Base-by-base conservation (phyloP, 1,140 invertebrate genomes). In the Diabrotica virgifera region DNA sequence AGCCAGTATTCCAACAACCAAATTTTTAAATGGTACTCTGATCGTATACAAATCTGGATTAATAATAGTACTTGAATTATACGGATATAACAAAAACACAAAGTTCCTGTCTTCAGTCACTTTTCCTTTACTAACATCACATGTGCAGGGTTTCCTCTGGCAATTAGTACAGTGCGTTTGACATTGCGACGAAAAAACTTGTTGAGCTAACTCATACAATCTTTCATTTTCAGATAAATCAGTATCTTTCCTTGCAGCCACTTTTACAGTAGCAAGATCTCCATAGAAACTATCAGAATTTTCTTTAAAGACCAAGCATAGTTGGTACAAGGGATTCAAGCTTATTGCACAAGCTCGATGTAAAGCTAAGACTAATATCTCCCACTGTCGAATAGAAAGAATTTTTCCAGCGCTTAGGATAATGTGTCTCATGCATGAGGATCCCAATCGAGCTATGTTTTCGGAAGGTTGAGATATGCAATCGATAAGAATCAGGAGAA, bases 271-370 rank as follows among this genome's bases (percentile, higher is more conserved):
- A 5, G 93, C 93, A 63, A 92, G 82, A 77, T 96, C 94, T 2
- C 94, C 94, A 80, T 96, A 96, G 78, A 96, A 96, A 70, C 92
- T 95, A 70, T 95, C 92, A 0, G 93, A 96, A 70, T 94, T 89
- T 66, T 90, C 86, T 70, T 92, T 90, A 75, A 96, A 97, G 5
- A 92, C 92, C 71, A 89, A 86, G 37, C 92, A 94, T 13, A 97
- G 79, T 80, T 95, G 93, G 56, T 91, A 88, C 13, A 96, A 77
- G 38, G 92, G 90, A 61, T 90, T 89, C 8, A 95, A 85, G 13
- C 92, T 94, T 11, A 94, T 88, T 8, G 90, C 87, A 68, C 90
- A 91, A 13, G 93, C 91, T 69, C 89, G 84, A 73, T 92, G 89
- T 54, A 96, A 85, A 40, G 89, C 89, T 12, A 86, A 85, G 55